These are phyloP conservation scores for Noctuana brunneofusca DNA, from an alignment of 2,888 invertebrate genomes.

Conservation along the genomic window DNA sequence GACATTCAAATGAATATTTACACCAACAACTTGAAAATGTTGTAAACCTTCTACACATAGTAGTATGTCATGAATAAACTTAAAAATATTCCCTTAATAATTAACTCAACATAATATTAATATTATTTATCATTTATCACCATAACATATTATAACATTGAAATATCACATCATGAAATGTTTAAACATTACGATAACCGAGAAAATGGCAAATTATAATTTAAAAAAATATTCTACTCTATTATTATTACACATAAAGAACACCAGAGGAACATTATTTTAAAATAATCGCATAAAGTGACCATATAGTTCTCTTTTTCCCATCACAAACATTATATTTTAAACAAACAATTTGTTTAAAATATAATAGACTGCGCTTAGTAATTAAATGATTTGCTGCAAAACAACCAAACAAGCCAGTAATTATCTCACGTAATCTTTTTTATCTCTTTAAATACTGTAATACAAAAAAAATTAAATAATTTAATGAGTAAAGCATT, in stretches of 20 bases:
- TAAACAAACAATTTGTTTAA: background rate
- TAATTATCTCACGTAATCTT: background rate
- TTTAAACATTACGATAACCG: constrained; percentile 66
- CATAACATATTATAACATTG: constrained; percentile 77
- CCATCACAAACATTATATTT: background rate
- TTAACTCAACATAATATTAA: constrained; percentile 62
- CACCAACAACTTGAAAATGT: constrained; percentile 59
- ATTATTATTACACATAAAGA: constrained; percentile 37
- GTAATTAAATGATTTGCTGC: background rate
- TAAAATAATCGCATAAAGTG: background rate
- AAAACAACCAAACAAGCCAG: background rate
- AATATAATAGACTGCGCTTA: background rate
- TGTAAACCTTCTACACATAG: constrained; percentile 44
- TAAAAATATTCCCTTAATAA: constrained; percentile 60
- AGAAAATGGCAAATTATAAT: constrained; percentile 68
- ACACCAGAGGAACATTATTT: constrained; percentile 50
- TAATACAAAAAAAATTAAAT: background rate
- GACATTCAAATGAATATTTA: constrained; percentile 55
- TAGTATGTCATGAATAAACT: constrained; percentile 72
- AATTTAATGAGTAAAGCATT: background rate
- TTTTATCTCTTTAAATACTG: background rate
- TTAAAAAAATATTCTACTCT: constrained; percentile 34
- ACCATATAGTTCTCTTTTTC: background rate
- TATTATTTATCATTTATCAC: constrained; percentile 68
- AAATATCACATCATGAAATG: constrained; percentile 80